A percentile compares a stretch with the other conserved stretches of the same genome.
These are phyloP conservation scores for Leptinotarsa defecta DNA, from an alignment of 1,140 invertebrate genomes.

Conservation along the genomic window DNA sequence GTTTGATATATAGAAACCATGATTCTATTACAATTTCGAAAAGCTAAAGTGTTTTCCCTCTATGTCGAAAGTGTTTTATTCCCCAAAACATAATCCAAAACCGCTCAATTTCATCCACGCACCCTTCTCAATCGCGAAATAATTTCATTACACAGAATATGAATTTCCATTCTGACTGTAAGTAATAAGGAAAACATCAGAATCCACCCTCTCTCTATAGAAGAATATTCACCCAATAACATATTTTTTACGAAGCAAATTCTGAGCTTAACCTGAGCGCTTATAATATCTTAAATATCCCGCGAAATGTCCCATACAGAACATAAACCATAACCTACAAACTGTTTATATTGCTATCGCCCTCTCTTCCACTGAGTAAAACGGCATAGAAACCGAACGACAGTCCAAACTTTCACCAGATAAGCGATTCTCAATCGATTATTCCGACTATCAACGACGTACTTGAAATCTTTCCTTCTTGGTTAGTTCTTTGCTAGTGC, in stretches of 20 bases:
- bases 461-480: conserved; percentile 33
- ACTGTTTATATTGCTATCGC: conserved; percentile 41
- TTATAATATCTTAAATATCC: conserved; percentile 51
- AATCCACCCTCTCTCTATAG: conserved; percentile 5
- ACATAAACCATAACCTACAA: conserved; percentile 35
- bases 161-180: conserved; percentile 1
- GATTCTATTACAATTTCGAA: too few species aligned
- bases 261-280: conserved; percentile 44
- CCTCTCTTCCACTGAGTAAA: conserved; percentile 36
- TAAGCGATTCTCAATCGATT: conserved; percentile 45
- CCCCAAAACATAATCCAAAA: not conserved
- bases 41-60: too few species aligned
- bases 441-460: conserved; percentile 38
- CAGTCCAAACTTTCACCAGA: conserved; percentile 46
- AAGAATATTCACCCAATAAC: conserved; percentile 33
- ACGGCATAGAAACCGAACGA: conserved; percentile 37
- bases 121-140: not conserved
- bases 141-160: conserved; percentile 1
- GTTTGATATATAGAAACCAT: too few species aligned
- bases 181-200: conserved; percentile 12
- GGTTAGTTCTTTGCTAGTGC: conserved; percentile 9
- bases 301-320: conserved; percentile 46
- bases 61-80: not conserved
- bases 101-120: not conserved
- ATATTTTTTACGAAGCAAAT: conserved; percentile 45